Conservation (phyloP, 2,888 invertebrate genomes). For the Gymnoscelis rufifasciata region DNA sequence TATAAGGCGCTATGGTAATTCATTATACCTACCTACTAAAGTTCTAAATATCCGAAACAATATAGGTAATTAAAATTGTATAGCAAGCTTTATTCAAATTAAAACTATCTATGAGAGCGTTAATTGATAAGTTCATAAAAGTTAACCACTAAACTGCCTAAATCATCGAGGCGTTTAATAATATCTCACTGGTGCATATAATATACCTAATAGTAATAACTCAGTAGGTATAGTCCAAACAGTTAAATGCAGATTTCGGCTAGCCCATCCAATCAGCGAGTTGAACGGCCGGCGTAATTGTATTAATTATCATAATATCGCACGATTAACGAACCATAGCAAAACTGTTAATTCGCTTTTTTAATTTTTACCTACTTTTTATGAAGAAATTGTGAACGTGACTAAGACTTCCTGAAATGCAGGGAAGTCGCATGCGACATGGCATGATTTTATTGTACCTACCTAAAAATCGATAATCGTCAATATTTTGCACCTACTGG, state of each 20-base stretch:
- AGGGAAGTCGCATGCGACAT: conserved; percentile 5
- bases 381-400: conserved; percentile 28
- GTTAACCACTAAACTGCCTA: not conserved
- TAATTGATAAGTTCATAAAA: not conserved
- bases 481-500: no score
- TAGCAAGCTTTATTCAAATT: no score
- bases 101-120: not conserved
- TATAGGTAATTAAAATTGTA: no score
- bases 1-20: no score
- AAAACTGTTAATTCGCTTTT: conserved; percentile 47
- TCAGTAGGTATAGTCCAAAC: conserved; percentile 16
- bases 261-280: conserved; percentile 30
- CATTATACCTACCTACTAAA: no score
- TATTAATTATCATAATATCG: conserved; percentile 71
- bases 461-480: no score
- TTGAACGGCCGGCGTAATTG: conserved; percentile 66
- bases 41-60: no score
- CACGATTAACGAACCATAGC: conserved; percentile 60
- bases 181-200: not conserved
- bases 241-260: conserved; percentile 29
- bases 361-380: conserved; percentile 41
- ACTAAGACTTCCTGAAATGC: conserved; percentile 21
- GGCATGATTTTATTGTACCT: not conserved
- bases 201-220: not conserved
- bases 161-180: conserved; percentile 1